phyloP scores from a whole-genome alignment of 2,888 invertebrate genomes.

The Cheiracanthium punctorium region DNA sequence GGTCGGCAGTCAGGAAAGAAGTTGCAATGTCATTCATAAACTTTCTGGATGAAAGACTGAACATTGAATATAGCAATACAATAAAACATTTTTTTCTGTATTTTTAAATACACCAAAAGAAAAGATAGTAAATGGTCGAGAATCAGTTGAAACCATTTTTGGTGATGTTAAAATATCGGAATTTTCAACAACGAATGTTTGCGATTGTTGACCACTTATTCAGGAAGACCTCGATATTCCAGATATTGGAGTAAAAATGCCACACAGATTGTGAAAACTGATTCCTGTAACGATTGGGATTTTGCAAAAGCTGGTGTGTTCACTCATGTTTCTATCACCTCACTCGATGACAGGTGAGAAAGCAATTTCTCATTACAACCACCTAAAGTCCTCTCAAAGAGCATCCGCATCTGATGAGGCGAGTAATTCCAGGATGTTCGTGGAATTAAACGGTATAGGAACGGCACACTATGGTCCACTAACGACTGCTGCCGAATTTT shows the following conservation, averaged over 20 bases:
- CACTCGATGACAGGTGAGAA: not conserved
- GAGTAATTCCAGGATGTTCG: not conserved
- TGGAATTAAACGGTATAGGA: not conserved
- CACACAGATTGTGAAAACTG: not conserved
- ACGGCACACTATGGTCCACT: not conserved
- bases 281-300: not conserved
- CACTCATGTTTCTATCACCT: not conserved
- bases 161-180: not conserved
- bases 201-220: not conserved
- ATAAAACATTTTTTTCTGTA: not conserved
- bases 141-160: not conserved
- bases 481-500: too few species aligned
- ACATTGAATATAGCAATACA: not conserved
- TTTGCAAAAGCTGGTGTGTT: slow-evolving; percentile 1
- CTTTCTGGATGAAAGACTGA: not conserved
- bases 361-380: not conserved
- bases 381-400: not conserved
- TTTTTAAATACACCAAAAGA: not conserved
- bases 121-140: not conserved
- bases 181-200: not conserved
- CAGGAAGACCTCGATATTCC: not conserved
- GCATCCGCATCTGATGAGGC: not conserved
- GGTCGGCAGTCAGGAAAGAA: not conserved
- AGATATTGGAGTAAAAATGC: not conserved
- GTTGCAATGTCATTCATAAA: not conserved